Conservation (phyloP, 2,797 vertebrate genomes). For the Pampus argenteus region DNA sequence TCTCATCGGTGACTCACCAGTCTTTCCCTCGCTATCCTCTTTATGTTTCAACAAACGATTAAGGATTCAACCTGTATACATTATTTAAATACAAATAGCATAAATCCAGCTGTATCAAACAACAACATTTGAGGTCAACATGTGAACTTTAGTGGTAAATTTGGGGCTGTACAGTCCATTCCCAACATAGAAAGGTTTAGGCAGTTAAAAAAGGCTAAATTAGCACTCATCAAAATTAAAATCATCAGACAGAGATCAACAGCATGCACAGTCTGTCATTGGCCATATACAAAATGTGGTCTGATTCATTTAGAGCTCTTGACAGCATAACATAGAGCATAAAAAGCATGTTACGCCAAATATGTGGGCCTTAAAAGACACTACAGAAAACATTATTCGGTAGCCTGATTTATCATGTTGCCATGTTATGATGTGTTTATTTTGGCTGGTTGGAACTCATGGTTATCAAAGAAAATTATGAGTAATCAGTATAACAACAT, state of each 20-base stretch:
- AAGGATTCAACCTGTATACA: neutral
- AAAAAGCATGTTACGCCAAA: slow-evolving; percentile 16
- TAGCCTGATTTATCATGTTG: neutral
- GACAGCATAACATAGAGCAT: neutral
- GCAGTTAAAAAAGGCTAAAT: neutral
- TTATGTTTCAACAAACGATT: neutral
- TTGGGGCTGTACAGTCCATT: neutral
- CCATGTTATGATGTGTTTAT: slow-evolving; percentile 23
- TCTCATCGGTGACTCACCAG: too few species aligned
- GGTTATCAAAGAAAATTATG: neutral
- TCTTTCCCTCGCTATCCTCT: neutral
- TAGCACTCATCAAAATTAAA: neutral
- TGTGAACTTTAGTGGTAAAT: neutral
- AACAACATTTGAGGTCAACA: neutral
- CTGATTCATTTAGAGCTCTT: slow-evolving; percentile 21
- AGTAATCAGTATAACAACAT: neutral
- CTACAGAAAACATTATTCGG: slow-evolving; percentile 5
- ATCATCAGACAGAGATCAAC: neutral
- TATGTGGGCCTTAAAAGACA: slow-evolving; percentile 10
- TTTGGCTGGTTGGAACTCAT: neutral
- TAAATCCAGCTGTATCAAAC: neutral
- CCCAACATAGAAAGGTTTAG: neutral
- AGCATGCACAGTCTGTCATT: slow-evolving; percentile 3
- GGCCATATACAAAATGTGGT: slow-evolving; percentile 16
- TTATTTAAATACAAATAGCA: neutral